phyloP scores from a whole-genome alignment of 2,113 vertebrate species.

The Eulemur macaco region DNA sequence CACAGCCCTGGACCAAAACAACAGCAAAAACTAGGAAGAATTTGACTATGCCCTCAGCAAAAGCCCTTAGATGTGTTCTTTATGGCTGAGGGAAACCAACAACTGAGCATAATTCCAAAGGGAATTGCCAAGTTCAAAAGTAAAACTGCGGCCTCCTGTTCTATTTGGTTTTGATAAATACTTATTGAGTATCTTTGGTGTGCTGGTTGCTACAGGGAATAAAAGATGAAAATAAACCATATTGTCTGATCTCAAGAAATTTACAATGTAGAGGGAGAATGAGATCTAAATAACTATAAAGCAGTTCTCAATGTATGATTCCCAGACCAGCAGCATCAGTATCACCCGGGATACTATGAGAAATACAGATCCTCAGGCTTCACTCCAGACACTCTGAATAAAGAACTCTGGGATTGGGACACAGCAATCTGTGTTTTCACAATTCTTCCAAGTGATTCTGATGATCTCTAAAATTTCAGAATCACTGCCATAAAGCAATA shows the following conservation, averaged over 20 bases:
- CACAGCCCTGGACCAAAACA: neutral
- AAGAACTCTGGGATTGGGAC: neutral
- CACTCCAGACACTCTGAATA: neutral
- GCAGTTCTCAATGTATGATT: neutral
- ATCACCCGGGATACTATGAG: neutral
- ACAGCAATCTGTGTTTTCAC: neutral
- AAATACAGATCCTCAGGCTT: neutral
- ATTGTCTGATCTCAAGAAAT: neutral
- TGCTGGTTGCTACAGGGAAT: neutral
- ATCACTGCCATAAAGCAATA: neutral
- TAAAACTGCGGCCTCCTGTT: neutral
- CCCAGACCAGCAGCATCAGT: neutral
- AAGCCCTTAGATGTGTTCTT: neutral
- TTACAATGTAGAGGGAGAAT: neutral
- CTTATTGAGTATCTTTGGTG: neutral
- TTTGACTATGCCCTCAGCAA: neutral
- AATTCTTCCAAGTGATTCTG: neutral
- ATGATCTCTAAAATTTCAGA: neutral
- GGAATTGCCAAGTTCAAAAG: neutral
- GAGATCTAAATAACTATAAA: neutral
- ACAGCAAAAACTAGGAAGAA: neutral
- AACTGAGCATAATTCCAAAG: neutral
- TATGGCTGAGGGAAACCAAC: neutral
- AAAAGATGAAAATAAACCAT: neutral
- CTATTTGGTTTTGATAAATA: constrained; percentile 37